Base-by-base conservation (phyloP, 2,888 invertebrate species). In the Hirtodrosophila alboralis region DNA sequence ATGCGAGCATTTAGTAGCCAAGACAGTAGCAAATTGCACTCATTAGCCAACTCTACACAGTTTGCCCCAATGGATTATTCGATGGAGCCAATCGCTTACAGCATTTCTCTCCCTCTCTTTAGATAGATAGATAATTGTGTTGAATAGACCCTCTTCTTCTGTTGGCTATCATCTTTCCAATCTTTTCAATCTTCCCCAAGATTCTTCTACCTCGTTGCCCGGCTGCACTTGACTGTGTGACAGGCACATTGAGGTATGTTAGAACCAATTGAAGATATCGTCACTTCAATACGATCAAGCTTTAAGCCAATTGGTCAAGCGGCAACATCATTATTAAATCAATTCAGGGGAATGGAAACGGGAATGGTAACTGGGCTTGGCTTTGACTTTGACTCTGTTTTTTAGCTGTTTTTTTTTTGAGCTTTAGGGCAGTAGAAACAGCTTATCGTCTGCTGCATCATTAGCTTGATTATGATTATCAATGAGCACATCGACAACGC, bases 381-480 rank as follows among this genome's bases (percentile, higher is more conserved):
- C 18, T 18, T 18, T 3, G 18, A 5, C 4, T 5, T 18, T 18
- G 18, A 5, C 4, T 3, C 18, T n/a, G n/a, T n/a, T n/a, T n/a
- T 18, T 18, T 5, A 18, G 18, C n/a, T n/a, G n/a, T n/a, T 18
- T 18, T 18, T 3, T 4, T n/a, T 16, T 7, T 37, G 38, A 9
- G 33, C n/a, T 37, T 30, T 43, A 49, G 33, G 23, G 4, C 41
- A 53, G 30, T 44, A 33, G 27, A 14, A 30, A 44, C 43, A 47
- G 75, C 77, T 84, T 77, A 77, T 84, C 84, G 68, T 71, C 78
- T 54, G 75, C 67, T 71, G 83, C 85, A 74, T 80, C 83, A 84
- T 80, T 85, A 85, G 83, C 85, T 85, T 85, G 79, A 84, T 80
- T 80, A 84, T 83, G 79, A 83, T 84, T 84, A 80, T 80, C 80